Conservation (phyloP, 35 echinoderm and acorn worm species). For the Chiridota heheva region DNA sequence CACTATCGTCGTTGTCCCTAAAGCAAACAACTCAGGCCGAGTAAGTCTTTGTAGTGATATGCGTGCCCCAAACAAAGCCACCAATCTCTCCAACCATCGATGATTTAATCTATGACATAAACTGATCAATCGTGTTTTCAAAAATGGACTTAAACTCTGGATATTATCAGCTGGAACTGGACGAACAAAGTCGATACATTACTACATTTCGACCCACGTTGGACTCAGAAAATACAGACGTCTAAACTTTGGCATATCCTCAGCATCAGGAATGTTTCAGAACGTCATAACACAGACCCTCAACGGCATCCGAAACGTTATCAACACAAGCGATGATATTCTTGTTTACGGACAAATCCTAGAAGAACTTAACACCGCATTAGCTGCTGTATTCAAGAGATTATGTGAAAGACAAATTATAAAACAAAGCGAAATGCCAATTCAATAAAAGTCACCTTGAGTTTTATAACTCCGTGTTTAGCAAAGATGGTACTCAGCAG, state of each 20-base stretch:
- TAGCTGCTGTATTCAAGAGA: not conserved
- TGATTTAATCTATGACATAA: constrained; percentile 28
- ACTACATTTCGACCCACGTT: constrained; percentile 48
- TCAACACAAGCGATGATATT: constrained; percentile 74
- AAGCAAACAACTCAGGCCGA: constrained; percentile 11
- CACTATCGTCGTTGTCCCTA: constrained; percentile 64
- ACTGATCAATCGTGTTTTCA: constrained; percentile 41
- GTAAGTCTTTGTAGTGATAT: constrained; percentile 73
- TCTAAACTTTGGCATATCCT: constrained; percentile 45
- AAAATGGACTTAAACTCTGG: constrained; percentile 58
- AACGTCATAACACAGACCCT: constrained; percentile 5
- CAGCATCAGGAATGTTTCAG: constrained; percentile 56
- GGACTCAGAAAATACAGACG: constrained; percentile 49
- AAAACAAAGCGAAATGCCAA: too few species aligned
- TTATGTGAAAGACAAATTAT: constrained; percentile 7
- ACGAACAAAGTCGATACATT: too few species aligned
- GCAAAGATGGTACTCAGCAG: not conserved
- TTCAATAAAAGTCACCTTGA: not conserved
- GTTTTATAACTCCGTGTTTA: constrained; percentile 5
- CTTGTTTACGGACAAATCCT: constrained; percentile 39
- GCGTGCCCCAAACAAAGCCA: constrained; percentile 56
- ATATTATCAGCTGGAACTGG: constrained; percentile 49
- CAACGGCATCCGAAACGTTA: constrained; percentile 20
- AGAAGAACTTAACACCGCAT: constrained; percentile 27
- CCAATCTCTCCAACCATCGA: constrained; percentile 44